Evolutionary conservation across 2,797 vertebrate genomes (phyloP).

Genomic region (Megaceryle alcyon): DNA sequence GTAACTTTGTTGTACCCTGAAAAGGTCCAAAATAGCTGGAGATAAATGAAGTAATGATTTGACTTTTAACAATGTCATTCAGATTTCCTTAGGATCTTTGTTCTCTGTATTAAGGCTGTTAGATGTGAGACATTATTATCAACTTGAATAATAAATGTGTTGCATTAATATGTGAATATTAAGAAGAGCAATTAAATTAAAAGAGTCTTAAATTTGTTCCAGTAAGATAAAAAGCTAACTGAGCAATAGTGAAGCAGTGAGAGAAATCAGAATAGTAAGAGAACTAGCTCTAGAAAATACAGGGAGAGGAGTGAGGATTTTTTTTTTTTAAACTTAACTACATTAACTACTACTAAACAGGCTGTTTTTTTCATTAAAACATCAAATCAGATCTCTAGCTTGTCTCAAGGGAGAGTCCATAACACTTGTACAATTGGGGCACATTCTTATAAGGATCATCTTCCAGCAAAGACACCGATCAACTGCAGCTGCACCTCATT

Average conservation of each 20-base stretch:
- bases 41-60: constrained; percentile 9
- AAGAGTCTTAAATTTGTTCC: constrained; percentile 29
- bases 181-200: constrained; percentile 49
- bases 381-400: neutral
- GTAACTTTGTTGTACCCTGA: neutral
- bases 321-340: neutral
- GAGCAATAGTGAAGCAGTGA: neutral
- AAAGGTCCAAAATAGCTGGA: neutral
- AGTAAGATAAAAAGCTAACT: constrained; percentile 7
- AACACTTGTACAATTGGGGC: neutral
- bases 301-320: neutral
- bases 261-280: neutral
- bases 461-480: neutral
- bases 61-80: constrained; percentile 16
- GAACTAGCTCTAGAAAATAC: neutral
- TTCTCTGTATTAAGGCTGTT: constrained; percentile 20
- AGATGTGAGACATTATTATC: constrained; percentile 33
- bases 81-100: constrained; percentile 4
- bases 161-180: constrained; percentile 45
- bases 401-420: neutral
- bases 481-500: neutral
- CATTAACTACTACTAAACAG: neutral
- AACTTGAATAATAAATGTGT: constrained; percentile 32
- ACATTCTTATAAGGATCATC: neutral
- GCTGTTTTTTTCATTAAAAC: neutral